Evolutionary conservation across 1,140 invertebrate species (phyloP).

Genomic region (Brachystomella parvula): DNA sequence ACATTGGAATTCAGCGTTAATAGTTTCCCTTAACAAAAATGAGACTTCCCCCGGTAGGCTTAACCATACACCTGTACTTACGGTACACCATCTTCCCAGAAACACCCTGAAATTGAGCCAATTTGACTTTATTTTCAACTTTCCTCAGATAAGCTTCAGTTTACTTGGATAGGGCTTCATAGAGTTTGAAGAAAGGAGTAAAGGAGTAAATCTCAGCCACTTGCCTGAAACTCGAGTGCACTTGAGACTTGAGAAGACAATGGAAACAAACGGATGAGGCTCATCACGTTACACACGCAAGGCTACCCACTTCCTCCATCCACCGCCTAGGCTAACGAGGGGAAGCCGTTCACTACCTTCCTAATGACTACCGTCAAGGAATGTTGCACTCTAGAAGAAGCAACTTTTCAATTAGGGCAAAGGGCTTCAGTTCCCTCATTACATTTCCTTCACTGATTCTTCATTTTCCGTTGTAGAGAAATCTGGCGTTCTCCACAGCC

Average conservation of each 20-base stretch:
- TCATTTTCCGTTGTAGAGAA: background rate
- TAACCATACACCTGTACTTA: background rate
- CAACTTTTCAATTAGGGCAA: background rate
- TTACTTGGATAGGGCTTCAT: background rate
- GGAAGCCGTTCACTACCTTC: background rate
- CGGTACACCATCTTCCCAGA: background rate
- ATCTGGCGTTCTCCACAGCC: background rate
- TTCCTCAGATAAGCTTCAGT: background rate
- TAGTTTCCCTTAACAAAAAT: background rate
- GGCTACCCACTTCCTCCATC: background rate
- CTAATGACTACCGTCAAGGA: background rate
- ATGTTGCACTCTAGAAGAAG: background rate
- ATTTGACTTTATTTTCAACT: background rate
- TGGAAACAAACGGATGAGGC: conserved; percentile 10
- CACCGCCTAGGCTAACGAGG: background rate
- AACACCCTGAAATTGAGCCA: background rate
- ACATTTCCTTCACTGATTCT: background rate
- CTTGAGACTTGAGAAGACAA: conserved; percentile 2
- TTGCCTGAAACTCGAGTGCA: background rate
- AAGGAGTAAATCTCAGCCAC: background rate
- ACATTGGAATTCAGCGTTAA: no score
- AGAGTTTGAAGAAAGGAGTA: background rate
- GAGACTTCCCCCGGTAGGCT: background rate
- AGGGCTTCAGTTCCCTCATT: background rate
- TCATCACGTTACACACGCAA: conserved; percentile 7